Percentiles rank a stretch among this genome's conserved stretches.
Evolutionary conservation across 2,113 vertebrate species (phyloP).

Genomic region (Cyrtonyx montezumae): DNA sequence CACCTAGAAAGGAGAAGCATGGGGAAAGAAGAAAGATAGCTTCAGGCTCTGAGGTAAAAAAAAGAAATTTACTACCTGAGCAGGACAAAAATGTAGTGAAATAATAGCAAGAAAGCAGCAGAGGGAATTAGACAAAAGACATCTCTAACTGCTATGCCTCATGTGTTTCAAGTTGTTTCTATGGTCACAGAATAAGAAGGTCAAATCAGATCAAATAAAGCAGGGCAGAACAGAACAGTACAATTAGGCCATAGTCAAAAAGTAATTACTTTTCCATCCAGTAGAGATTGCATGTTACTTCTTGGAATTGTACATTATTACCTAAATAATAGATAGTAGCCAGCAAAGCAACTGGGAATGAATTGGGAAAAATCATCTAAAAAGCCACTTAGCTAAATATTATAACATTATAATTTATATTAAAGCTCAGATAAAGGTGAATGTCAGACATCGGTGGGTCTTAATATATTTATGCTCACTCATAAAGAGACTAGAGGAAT

Average conservation of each 20-base stretch:
- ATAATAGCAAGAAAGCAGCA: conserved; percentile 9
- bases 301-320: neutral
- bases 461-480: conserved; percentile 8
- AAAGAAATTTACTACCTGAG: neutral
- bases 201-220: conserved; percentile 35
- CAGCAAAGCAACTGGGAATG: neutral
- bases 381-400: conserved; percentile 5
- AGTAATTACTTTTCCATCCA: conserved; percentile 40
- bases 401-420: neutral
- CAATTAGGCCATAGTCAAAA: conserved; percentile 50
- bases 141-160: neutral
- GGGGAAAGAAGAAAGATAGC: neutral
- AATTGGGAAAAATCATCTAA: neutral
- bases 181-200: conserved; percentile 55
- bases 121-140: neutral
- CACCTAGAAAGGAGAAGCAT: neutral
- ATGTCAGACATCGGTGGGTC: conserved; percentile 4
- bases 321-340: conserved; percentile 12
- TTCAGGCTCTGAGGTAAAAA: neutral
- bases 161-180: conserved; percentile 50
- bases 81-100: neutral
- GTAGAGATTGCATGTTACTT: conserved; percentile 10
- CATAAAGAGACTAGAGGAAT: neutral
- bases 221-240: neutral
- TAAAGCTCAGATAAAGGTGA: conserved; percentile 21